Percentiles rank a stretch among this genome's conserved stretches.
phyloP scores from a whole-genome alignment of 1,140 invertebrate species.

The Drosophila aff. region DNA sequence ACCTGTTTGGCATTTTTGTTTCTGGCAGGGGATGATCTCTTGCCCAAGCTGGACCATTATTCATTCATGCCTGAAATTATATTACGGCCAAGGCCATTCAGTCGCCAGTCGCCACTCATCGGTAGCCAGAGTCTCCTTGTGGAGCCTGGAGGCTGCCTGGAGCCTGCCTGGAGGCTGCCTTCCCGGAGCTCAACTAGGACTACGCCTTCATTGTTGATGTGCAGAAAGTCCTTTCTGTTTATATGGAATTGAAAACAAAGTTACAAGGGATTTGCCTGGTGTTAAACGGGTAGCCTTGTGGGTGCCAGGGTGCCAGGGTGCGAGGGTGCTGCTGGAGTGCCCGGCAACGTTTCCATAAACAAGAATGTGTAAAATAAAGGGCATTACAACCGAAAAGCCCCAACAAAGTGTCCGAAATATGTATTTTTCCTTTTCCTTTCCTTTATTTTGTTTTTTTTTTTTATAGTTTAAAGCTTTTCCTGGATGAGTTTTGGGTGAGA shows the following conservation, averaged over 20 bases:
- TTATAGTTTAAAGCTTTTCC: constrained; percentile 5
- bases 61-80: constrained; percentile 40
- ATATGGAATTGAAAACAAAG: constrained; percentile 27
- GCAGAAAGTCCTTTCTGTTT: constrained; percentile 30
- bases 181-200: constrained; percentile 15
- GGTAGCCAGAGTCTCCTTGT: neutral
- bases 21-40: constrained; percentile 38
- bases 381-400: constrained; percentile 10
- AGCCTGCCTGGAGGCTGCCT: neutral
- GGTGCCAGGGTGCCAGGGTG: neutral
- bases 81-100: constrained; percentile 24
- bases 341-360: constrained; percentile 16
- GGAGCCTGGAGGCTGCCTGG: neutral
- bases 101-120: neutral
- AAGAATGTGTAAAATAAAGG: constrained; percentile 19
- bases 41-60: constrained; percentile 31
- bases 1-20: constrained; percentile 52
- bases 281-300: constrained; percentile 2
- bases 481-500: neutral
- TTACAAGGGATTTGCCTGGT: constrained; percentile 15
- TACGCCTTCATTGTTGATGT: constrained; percentile 23
- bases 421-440: neutral
- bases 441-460: too few relatives aligned
- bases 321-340: neutral
- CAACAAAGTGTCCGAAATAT: constrained; percentile 11